These are phyloP conservation scores for Napeogenes sylphis DNA, from an alignment of 2,888 invertebrate species.

Conservation along the genomic window DNA sequence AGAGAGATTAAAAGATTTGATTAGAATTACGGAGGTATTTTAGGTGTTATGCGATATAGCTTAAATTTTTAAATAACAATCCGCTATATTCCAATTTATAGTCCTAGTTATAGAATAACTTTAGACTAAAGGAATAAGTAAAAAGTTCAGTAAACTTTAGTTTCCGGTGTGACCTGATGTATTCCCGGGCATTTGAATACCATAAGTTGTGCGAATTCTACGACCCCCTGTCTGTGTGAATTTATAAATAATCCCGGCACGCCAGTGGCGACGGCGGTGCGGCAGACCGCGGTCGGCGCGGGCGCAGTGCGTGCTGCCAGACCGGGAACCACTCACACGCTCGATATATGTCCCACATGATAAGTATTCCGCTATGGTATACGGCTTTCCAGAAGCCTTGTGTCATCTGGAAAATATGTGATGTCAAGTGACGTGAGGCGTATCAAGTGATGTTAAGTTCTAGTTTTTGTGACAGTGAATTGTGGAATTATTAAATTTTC, in stretches of 20 bases:
- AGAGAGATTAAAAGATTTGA: background rate
- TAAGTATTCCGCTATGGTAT: conserved; percentile 20
- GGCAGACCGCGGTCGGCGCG: conserved; percentile 76
- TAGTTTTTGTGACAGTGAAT: conserved; percentile 4
- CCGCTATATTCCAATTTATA: background rate
- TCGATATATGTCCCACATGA: conserved; percentile 28
- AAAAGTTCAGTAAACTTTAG: conserved; percentile 32
- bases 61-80: too few relatives aligned
- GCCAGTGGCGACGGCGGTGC: conserved; percentile 76
- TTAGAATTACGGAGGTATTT: background rate
- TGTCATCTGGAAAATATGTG: conserved; percentile 17
- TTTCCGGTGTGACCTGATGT: conserved; percentile 65
- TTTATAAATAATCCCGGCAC: conserved; percentile 75
- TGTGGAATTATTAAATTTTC: background rate
- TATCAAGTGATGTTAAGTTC: conserved; percentile 12
- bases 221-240: conserved; percentile 75
- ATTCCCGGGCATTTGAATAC: conserved; percentile 62
- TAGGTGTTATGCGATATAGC: too few relatives aligned
- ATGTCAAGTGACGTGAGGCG: conserved; percentile 17
- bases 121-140: conserved; percentile 15
- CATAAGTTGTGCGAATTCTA: conserved; percentile 71
- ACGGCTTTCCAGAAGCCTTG: conserved; percentile 7
- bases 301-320: conserved; percentile 65
- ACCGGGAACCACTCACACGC: conserved; percentile 57
- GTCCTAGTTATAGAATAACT: conserved; percentile 12